Percentiles rank a stretch among this genome's conserved stretches.
Evolutionary conservation across 2,888 invertebrate genomes (phyloP).

Genomic region (Eupithecia vulgata): DNA sequence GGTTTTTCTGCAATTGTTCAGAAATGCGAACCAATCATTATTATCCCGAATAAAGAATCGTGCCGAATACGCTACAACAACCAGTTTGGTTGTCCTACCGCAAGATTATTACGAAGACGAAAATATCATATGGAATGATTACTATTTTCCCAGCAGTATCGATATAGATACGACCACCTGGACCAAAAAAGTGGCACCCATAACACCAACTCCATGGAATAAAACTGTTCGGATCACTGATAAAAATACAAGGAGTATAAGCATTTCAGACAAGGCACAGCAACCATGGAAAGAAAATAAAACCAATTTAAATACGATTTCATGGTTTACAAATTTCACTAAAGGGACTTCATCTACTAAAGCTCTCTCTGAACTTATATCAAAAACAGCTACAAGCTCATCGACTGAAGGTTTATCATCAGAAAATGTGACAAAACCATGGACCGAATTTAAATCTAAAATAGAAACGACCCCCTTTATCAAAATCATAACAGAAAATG

Average conservation of each 20-base stretch:
- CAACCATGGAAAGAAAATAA: background rate
- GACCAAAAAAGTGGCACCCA: background rate
- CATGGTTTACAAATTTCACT: background rate
- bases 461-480: background rate
- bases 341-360: too few relatives aligned
- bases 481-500: background rate
- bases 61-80: constrained; percentile 41
- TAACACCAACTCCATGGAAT: background rate
- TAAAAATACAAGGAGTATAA: background rate
- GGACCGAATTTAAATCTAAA: background rate
- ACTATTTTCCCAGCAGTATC: background rate
- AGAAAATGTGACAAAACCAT: background rate
- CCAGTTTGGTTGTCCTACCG: constrained; percentile 45
- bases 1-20: constrained; percentile 1
- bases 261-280: background rate
- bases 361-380: background rate
- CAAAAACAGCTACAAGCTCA: background rate
- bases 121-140: constrained; percentile 5
- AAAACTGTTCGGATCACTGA: background rate
- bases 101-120: constrained; percentile 49
- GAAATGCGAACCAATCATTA: constrained; percentile 31
- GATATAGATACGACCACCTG: background rate
- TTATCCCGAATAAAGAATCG: constrained; percentile 52
- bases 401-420: background rate
- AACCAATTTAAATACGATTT: background rate